Percentiles rank a stretch among this genome's conserved stretches.
These are phyloP conservation scores for Temnothorax nylanderi DNA, from an alignment of 1,140 invertebrate genomes.

Conservation along the genomic window DNA sequence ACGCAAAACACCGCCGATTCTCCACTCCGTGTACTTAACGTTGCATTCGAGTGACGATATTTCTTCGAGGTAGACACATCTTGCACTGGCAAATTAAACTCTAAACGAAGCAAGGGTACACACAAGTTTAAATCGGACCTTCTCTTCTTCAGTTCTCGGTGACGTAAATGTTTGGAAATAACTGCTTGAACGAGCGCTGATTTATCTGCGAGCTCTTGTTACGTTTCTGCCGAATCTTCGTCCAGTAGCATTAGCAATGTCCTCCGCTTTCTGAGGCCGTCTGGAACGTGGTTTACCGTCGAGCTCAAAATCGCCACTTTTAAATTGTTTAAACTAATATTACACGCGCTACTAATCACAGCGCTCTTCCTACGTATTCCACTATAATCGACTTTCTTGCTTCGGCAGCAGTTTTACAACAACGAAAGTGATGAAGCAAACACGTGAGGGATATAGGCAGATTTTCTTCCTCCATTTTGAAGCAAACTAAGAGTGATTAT, in stretches of 20 bases:
- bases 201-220: neutral
- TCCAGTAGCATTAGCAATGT: neutral
- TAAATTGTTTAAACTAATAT: neutral
- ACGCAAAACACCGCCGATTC: slow-evolving; percentile 36
- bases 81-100: neutral
- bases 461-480: neutral
- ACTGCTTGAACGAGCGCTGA: neutral
- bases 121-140: neutral
- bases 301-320: neutral
- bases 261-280: neutral
- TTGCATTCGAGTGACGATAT: neutral
- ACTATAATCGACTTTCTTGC: neutral
- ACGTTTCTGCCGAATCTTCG: neutral
- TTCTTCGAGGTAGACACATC: neutral
- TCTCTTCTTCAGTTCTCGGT: neutral
- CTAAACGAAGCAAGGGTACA: neutral
- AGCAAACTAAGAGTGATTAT: neutral
- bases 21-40: slow-evolving; percentile 15
- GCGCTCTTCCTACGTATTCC: neutral
- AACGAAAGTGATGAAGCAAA: neutral
- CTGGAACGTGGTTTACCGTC: neutral
- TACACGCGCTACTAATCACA: neutral
- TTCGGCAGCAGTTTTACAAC: neutral
- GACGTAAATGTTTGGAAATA: neutral
- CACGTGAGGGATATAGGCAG: neutral